Evolutionary conservation across 1,140 invertebrate genomes (phyloP), one percentile per base, ranked within the genome.

Genomic region (Wasmannia auropunctata): DNA sequence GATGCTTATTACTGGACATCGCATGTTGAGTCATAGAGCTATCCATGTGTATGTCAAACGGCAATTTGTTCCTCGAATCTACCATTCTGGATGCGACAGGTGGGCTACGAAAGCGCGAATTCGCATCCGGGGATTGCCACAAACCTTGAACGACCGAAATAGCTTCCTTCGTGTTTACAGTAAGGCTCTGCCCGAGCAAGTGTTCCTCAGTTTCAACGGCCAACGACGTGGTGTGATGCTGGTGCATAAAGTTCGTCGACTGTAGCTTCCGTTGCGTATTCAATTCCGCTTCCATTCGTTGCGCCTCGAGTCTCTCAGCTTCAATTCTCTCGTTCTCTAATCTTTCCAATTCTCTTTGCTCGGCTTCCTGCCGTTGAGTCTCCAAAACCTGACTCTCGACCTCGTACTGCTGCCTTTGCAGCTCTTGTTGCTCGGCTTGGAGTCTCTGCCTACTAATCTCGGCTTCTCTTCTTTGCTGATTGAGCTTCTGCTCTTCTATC

Each of bases 91-190:
- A 89, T 49, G 86, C 25, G 16, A 94, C 89, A 1, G 92, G 85
- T 34, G 37, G 75, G 51, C 81, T 92, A 10, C 89, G 83, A 84
- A 84, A 93, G 87, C 62, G 93, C 74, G 89, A 86, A 51, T 22
- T 63, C 65, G 60, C 70, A n/a, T 89, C 87, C 1, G 94, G 93
- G 1, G 95, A 95, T 49, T 94, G 93, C 95, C 95, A 95, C 40
- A 95, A 87, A 62, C 93, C 89, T 76, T 95, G 94, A 7, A 95
- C 93, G 1, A 93, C 93, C 2, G 94, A 94, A 77, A 94, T 92
- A 6, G 95, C 96, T 89, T 96, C 96, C 80, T 96, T 96, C 1
- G 96, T 96, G 83, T 96, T 96, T 2, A 96, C 95, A 37, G 96
- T 96, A 51, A 96, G 95, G 75, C 94, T 95, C 69, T 95, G 94